Percentiles rank a stretch among this genome's conserved stretches.
Evolutionary conservation across 2,113 vertebrate genomes (phyloP).

Genomic region (Halichoeres trimaculatus): DNA sequence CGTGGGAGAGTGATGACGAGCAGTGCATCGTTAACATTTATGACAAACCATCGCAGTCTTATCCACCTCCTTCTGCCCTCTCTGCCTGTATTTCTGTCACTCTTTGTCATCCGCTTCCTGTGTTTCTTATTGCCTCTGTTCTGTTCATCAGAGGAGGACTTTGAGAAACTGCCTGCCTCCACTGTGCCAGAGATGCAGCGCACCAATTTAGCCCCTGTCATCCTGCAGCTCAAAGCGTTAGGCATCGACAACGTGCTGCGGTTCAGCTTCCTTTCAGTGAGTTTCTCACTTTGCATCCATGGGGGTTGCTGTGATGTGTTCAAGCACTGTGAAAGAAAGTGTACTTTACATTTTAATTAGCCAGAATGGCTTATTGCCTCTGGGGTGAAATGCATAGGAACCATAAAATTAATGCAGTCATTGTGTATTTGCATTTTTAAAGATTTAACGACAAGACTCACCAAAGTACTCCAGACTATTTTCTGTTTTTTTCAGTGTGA

Average conservation of each 20-base stretch:
- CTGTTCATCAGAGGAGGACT: conserved; percentile 92
- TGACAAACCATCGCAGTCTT: neutral
- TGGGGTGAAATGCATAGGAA: conserved; percentile 10
- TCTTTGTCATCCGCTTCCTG: neutral
- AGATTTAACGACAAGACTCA: conserved; percentile 15
- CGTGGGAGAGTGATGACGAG: neutral
- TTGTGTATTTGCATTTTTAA: conserved; percentile 19
- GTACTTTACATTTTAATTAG: conserved; percentile 64
- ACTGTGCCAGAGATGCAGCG: conserved; percentile 98
- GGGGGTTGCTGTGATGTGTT: conserved; percentile 19
- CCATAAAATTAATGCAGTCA: conserved; percentile 25
- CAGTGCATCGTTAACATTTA: neutral
- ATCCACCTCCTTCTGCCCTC: neutral
- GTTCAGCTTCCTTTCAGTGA: conserved; percentile 97
- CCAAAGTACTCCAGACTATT: neutral
- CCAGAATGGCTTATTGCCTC: conserved; percentile 1
- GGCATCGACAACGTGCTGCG: conserved; percentile 98
- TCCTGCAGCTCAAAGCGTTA: conserved; percentile 97
- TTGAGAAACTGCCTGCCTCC: conserved; percentile 90
- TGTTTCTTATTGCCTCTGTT: conserved; percentile 23
- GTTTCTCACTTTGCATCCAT: conserved; percentile 64
- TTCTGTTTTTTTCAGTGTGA: conserved; percentile 2
- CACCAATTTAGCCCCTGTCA: conserved; percentile 94
- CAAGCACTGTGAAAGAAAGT: conserved; percentile 42
- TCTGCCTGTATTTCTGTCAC: neutral